Conservation (phyloP, 35 echinoderm and acorn worm genomes). For the Ptychodera flava region DNA sequence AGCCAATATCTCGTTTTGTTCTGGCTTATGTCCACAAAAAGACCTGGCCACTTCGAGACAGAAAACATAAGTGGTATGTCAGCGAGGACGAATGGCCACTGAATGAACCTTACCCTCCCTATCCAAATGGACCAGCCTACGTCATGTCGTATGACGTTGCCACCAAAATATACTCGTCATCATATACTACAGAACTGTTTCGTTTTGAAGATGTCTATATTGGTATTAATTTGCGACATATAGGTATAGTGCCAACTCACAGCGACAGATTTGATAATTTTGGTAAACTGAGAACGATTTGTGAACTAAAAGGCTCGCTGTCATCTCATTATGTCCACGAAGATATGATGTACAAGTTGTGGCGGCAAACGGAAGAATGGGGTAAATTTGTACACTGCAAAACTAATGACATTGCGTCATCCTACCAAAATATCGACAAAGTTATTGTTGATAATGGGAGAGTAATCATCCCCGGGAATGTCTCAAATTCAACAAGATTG, state of each 20-base stretch:
- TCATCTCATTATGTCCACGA: not conserved
- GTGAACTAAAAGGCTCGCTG: not conserved
- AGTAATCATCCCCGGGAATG: not conserved
- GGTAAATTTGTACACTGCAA: not conserved
- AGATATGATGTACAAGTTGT: not conserved
- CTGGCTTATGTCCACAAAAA: conserved; percentile 13
- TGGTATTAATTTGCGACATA: not conserved
- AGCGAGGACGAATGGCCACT: conserved; percentile 16
- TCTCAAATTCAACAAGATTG: not conserved
- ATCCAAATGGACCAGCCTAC: conserved; percentile 28
- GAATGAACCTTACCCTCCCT: conserved; percentile 22
- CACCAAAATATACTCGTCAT: conserved; percentile 3
- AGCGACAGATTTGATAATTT: not conserved
- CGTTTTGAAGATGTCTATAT: not conserved
- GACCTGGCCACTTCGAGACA: conserved; percentile 7
- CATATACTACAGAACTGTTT: not conserved
- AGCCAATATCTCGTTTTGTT: not conserved
- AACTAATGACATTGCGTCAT: not conserved
- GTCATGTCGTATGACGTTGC: conserved; percentile 47
- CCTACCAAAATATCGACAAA: not conserved
- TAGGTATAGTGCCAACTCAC: not conserved
- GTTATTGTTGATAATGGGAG: not conserved
- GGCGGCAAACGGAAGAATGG: not conserved
- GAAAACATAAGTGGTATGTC: conserved; percentile 44
- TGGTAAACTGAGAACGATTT: not conserved